Base-by-base conservation (phyloP, 2,797 vertebrate genomes). In the Mus caroli region DNA sequence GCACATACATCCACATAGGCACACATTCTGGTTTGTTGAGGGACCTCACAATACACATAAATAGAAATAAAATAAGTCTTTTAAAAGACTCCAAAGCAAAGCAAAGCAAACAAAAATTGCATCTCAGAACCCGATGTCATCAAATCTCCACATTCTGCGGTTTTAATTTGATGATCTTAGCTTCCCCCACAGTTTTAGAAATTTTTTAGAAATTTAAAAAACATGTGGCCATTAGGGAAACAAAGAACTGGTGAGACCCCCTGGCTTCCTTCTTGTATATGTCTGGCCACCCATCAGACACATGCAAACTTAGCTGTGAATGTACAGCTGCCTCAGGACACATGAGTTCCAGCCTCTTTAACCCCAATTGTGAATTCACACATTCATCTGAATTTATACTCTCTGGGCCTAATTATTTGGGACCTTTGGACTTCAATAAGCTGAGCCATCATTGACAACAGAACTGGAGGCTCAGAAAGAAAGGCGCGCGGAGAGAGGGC, bases 331-430 rank as follows among this genome's bases (percentile, higher is more conserved):
- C 40, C 62, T 52, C 28, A 75, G 75, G 10, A 71, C 77, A 67
- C 43, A 60, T 26, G 50, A 43, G 6, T 62, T 13, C 43, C 11
- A 24, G 43, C 54, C 50, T 40, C 54, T 67, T 56, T 43, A 3
- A 11, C 67, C 46, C 20, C 17, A 40, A 43, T 37, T 10, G 52
- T 11, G 8, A 94, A 75, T 46, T 78, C 88, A 86, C 34, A 50
- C 0, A 0, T 34, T 28, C 52, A 4, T 40, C 77, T 7, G 5
- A 34, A 56, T 4, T 3, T 20, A 1, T 26, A 20, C 31, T 20
- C 34, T 77, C 62, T 8, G 17, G 40, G 50, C 34, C 15, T 77
- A 52, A 28, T 78, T 79, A 46, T 76, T 58, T 2, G 9, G 28
- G 79, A 13, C 20, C 40, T 28, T 90, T 3, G 3, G 19, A 34